Percentiles rank a stretch among this genome's conserved stretches.
Conservation (phyloP, 1,140 invertebrate genomes). For the Ceratosolen fusciceps region DNA sequence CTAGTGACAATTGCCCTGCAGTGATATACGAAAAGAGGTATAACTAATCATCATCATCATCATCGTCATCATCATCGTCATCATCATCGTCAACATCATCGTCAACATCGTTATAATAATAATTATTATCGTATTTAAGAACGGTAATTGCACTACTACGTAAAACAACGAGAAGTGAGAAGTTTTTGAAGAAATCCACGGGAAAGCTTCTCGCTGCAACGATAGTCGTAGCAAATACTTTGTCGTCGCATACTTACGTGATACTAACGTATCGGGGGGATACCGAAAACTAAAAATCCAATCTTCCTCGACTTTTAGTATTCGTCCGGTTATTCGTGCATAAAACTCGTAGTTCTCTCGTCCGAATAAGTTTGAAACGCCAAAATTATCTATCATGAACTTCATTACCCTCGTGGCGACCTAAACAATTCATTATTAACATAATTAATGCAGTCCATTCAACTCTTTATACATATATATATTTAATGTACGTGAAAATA, state of each 20-base stretch:
- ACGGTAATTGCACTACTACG: conserved; percentile 24
- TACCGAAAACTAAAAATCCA: conserved; percentile 95
- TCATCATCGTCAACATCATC: too few relatives aligned
- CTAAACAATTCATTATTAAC: conserved; percentile 68
- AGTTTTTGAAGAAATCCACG: conserved; percentile 25
- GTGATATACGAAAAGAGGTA: conserved; percentile 55
- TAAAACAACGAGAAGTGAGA: conserved; percentile 14
- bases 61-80: too few relatives aligned
- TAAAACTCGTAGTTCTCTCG: conserved; percentile 98
- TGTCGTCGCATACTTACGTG: conserved; percentile 75
- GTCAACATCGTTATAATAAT: too few relatives aligned
- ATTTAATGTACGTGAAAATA: too few relatives aligned
- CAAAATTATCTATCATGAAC: conserved; percentile 97
- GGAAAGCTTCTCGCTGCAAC: conserved; percentile 1
- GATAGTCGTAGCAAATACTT: neutral
- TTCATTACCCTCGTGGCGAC: conserved; percentile 95
- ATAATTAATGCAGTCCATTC: neutral
- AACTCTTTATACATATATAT: neutral
- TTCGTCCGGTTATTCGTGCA: conserved; percentile 92
- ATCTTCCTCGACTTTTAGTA: conserved; percentile 92
- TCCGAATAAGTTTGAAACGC: conserved; percentile 93
- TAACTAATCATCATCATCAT: conserved; percentile 42
- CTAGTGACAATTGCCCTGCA: conserved; percentile 86
- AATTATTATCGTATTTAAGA: conserved; percentile 10
- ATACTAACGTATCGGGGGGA: conserved; percentile 84